phyloP scores from a whole-genome alignment of 2,113 vertebrate genomes.

The Pomatostomus ruficeps region DNA sequence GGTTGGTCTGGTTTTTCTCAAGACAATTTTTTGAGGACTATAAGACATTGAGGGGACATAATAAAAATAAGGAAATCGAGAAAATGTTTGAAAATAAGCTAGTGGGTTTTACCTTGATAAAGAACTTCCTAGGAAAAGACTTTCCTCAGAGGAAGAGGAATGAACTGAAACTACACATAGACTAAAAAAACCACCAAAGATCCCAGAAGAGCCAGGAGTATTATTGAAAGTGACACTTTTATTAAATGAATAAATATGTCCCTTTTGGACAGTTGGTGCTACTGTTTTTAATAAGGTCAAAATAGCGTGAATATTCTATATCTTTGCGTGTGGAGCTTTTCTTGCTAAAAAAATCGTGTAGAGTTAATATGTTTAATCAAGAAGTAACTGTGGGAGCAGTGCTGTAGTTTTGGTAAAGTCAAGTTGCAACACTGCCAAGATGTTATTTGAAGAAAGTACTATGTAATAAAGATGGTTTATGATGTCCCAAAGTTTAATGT shows the following conservation, averaged over 20 bases:
- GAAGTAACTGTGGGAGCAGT: neutral
- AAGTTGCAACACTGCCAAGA: neutral
- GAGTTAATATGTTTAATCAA: neutral
- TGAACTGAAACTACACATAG: neutral
- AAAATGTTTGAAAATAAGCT: neutral
- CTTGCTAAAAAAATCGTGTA: neutral
- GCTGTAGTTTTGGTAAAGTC: neutral
- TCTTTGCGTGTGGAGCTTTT: neutral
- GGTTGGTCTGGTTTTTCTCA: neutral
- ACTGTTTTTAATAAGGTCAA: neutral
- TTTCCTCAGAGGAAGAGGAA: neutral
- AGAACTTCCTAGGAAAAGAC: neutral
- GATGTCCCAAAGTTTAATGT: neutral
- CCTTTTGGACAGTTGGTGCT: neutral
- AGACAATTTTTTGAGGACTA: neutral
- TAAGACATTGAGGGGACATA: neutral
- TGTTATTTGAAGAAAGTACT: neutral
- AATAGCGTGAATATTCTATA: neutral
- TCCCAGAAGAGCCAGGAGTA: neutral
- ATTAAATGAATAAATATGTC: neutral
- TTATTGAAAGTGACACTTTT: neutral
- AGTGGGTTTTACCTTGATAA: neutral
- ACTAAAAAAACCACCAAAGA: neutral
- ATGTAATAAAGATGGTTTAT: slow-evolving; percentile 2
- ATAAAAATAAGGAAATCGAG: neutral